Conservation (phyloP, 2,888 invertebrate species). For the Caenorhabditis sp. region DNA sequence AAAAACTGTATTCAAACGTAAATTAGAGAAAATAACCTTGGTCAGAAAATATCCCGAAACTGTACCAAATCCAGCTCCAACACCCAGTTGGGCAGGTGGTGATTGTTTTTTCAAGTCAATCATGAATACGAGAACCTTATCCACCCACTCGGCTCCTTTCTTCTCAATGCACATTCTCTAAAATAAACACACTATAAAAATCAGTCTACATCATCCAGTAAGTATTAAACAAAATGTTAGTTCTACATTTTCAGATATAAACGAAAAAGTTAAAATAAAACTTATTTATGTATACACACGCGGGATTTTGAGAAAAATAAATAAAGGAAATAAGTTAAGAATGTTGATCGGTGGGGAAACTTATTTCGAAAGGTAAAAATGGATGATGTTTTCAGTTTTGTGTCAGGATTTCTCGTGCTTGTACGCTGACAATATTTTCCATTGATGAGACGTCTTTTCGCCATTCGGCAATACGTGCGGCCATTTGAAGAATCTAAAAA, state of each 20-base stretch:
- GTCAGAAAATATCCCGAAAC: constrained; percentile 37
- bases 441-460: constrained; percentile 80
- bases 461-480: constrained; percentile 80
- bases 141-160: background rate
- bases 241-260: background rate
- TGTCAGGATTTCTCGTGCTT: constrained; percentile 82
- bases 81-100: constrained; percentile 33
- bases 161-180: background rate
- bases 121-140: constrained; percentile 9
- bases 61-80: constrained; percentile 33
- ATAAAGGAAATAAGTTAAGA: background rate
- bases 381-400: constrained; percentile 39
- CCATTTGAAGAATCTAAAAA: constrained; percentile 79
- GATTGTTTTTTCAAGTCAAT: constrained; percentile 29
- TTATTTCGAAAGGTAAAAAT: background rate
- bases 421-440: constrained; percentile 80
- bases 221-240: constrained; percentile 1
- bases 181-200: background rate
- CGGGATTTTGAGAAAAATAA: constrained; percentile 1
- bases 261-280: background rate
- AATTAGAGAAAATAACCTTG: constrained; percentile 9
- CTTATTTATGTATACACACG: background rate
- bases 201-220: no score
- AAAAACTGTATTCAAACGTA: background rate
- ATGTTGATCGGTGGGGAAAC: background rate